phyloP scores from a whole-genome alignment of 2,113 vertebrate genomes.

The Proteles cristata region DNA sequence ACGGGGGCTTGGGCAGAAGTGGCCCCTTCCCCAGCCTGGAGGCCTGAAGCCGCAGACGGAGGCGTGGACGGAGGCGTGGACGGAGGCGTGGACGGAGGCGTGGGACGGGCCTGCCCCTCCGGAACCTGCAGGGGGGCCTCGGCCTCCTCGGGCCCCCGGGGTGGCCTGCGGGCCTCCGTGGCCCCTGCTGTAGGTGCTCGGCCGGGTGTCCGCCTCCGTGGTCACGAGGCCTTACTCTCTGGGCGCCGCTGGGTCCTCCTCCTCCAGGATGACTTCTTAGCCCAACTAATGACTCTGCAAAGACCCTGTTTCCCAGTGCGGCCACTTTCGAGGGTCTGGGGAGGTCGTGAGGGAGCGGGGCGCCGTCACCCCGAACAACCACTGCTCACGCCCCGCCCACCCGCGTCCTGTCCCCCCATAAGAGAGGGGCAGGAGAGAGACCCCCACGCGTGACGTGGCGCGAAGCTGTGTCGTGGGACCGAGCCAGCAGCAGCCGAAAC shows the following conservation, averaged over 20 bases:
- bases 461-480: background rate
- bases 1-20: background rate
- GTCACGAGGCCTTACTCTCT: rapidly evolving
- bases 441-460: rapidly evolving
- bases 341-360: background rate
- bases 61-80: background rate
- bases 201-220: background rate
- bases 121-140: background rate
- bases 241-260: background rate
- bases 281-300: background rate
- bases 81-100: no score
- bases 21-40: background rate
- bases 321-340: background rate
- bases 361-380: no score
- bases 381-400: background rate
- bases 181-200: rapidly evolving
- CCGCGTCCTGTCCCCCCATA: background rate
- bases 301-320: background rate
- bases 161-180: rapidly evolving
- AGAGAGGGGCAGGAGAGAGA: background rate
- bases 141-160: no score
- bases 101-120: background rate
- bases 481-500: background rate
- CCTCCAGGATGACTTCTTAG: background rate
- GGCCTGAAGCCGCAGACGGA: background rate